phyloP scores from a whole-genome alignment of 2,888 invertebrate species.

The Agrochola lychnidis region DNA sequence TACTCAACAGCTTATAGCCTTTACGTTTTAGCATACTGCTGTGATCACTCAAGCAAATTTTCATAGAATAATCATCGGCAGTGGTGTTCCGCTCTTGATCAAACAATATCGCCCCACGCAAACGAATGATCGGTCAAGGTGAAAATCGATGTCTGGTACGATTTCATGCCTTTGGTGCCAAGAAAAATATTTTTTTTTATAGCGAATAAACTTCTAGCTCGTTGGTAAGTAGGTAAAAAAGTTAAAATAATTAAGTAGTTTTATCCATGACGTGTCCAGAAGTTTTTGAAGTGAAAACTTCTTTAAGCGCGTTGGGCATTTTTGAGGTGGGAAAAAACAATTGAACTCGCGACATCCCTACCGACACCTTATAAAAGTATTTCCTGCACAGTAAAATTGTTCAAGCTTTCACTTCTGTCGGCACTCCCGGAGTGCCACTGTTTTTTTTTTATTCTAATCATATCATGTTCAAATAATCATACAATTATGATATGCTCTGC shows the following conservation, averaged over 20 bases:
- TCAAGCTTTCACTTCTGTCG: too few relatives aligned
- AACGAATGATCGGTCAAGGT: constrained; percentile 82
- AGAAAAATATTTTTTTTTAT: constrained; percentile 31
- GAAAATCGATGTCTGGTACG: constrained; percentile 83
- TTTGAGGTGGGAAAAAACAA: too few relatives aligned
- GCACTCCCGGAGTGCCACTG: too few relatives aligned
- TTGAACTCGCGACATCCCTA: too few relatives aligned
- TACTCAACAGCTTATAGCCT: constrained; percentile 54
- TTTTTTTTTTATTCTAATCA: background rate
- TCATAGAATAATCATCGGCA: constrained; percentile 69
- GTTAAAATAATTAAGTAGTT: background rate
- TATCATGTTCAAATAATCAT: background rate
- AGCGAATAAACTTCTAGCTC: background rate
- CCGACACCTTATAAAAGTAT: too few relatives aligned
- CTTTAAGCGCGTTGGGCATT: too few relatives aligned
- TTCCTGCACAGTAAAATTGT: too few relatives aligned
- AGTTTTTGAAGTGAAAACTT: too few relatives aligned
- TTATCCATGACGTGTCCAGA: background rate
- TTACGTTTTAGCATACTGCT: constrained; percentile 68
- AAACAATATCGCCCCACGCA: constrained; percentile 78
- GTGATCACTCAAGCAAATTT: constrained; percentile 75
- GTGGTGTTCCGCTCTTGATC: constrained; percentile 76
- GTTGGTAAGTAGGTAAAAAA: background rate
- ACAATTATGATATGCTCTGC: background rate
- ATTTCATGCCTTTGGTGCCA: constrained; percentile 78